A percentile compares a stretch with the other conserved stretches of the same genome.
Evolutionary conservation across 2,113 vertebrate genomes (phyloP).

Genomic region (Paedocypris sp.): DNA sequence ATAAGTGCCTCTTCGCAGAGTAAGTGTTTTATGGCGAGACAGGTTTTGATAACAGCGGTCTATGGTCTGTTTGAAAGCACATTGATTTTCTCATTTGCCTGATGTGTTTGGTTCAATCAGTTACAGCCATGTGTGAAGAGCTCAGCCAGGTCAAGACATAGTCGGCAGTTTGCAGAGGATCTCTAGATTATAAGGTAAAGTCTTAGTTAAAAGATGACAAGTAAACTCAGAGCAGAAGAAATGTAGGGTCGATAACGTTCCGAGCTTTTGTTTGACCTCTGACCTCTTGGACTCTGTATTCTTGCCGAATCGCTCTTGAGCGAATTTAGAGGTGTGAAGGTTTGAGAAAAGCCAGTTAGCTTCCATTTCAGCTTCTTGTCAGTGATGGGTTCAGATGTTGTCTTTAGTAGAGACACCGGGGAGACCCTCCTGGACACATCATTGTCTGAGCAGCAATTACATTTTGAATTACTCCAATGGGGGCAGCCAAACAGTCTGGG

Average conservation of each 20-base stretch:
- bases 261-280: slow-evolving; percentile 23
- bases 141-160: slow-evolving; percentile 31
- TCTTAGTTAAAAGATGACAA: slow-evolving; percentile 25
- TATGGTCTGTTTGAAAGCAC: slow-evolving; percentile 19
- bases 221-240: slow-evolving; percentile 27
- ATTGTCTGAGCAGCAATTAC: slow-evolving; percentile 35
- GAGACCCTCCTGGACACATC: slow-evolving; percentile 30
- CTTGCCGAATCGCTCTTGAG: neutral
- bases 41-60: slow-evolving; percentile 29
- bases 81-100: slow-evolving; percentile 47
- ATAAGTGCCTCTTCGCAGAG: slow-evolving; percentile 9
- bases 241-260: slow-evolving; percentile 27
- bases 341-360: neutral
- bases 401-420: slow-evolving; percentile 11
- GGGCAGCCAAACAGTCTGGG: slow-evolving; percentile 32
- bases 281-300: slow-evolving; percentile 17
- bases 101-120: slow-evolving; percentile 37
- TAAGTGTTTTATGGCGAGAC: slow-evolving; percentile 30
- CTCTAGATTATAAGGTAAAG: slow-evolving; percentile 18
- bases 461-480: slow-evolving; percentile 36
- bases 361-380: slow-evolving; percentile 2
- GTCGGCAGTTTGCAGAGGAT: slow-evolving; percentile 20
- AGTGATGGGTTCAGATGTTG: neutral
- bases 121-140: slow-evolving; percentile 37
- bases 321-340: neutral